Percentiles rank a stretch among this genome's conserved stretches.
phyloP scores from a whole-genome alignment of 2,113 vertebrate genomes.

The Ancistrus triradiatus region DNA sequence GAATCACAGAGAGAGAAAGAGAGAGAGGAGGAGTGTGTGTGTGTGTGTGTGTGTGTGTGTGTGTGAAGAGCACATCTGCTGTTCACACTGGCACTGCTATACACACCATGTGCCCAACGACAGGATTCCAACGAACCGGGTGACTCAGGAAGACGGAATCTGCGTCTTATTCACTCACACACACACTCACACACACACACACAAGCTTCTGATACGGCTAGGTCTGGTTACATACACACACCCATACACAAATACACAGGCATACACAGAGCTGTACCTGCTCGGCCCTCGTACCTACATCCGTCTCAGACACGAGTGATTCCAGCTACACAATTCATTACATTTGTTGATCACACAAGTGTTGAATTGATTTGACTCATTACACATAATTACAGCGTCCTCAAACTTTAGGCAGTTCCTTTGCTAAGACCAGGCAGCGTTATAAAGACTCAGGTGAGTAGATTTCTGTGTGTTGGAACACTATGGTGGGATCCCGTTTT shows the following conservation, averaged over 20 bases:
- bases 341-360: no score
- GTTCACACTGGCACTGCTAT: constrained; percentile 28
- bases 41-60: constrained; percentile 13
- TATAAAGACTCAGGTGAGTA: no score
- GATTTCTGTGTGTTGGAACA: no score
- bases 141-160: constrained; percentile 31
- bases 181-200: constrained; percentile 20
- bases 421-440: no score
- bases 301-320: background rate
- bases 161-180: constrained; percentile 21
- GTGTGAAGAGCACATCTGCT: constrained; percentile 30
- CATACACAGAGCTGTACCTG: background rate
- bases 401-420: no score
- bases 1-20: no score
- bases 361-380: no score
- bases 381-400: no score
- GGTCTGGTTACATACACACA: constrained; percentile 9
- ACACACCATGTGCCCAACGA: constrained; percentile 35
- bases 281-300: background rate
- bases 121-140: constrained; percentile 35
- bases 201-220: constrained; percentile 14
- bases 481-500: no score
- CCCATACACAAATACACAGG: constrained; percentile 19
- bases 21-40: no score
- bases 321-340: background rate